Evolutionary conservation across 64 coral and sea anemone species (phyloP), one percentile per base, ranked within the genome.

Genomic region (Pocillopora damicornis): DNA sequence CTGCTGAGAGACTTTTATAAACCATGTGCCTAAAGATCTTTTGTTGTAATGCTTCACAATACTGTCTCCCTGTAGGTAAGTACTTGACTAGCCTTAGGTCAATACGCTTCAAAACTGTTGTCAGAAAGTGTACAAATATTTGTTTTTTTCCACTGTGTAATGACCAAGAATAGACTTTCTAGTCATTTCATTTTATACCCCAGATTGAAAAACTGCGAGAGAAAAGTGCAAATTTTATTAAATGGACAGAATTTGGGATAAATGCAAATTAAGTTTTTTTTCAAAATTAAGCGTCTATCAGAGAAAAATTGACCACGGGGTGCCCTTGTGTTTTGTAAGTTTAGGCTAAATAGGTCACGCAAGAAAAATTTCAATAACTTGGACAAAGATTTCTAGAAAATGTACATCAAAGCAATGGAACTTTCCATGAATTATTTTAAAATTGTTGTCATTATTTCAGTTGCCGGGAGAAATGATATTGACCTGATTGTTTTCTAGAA

Each of bases 11-110:
- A 63, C 22, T 65, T 85, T 22, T 77, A 18, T 73, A 15, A 85
- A 85, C 35, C 81, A 85, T 56, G 63, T 85, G 81, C 42, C 18
- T n/a, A 22, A n/a, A 73, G 62, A 57, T 57, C 25, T 63, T 81
- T 37, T 72, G 58, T 85, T 26, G 4, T 71, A 71, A 22, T 65
- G 6, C 57, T 2, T 15, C 12, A 6, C 22, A 57, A 22, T n/a
- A 25, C 5, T 36, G 61, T 22, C 37, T 67, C 67, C 34, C 20
- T 72, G 22, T 26, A 51, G 45, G 76, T 57, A 18, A 25, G 15
- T 25, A 38, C 81, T 17, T 51, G 63, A 30, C 2, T 38, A 58
- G 34, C 0, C 11, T n/a, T 22, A 1, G 13, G 57, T 71, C 64
- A 72, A 26, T 72, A 85, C 42, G 18, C n/a, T 51, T 25, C 1